phyloP scores from a whole-genome alignment of 2,113 vertebrate genomes.

The Epinephelus cyanopodus region DNA sequence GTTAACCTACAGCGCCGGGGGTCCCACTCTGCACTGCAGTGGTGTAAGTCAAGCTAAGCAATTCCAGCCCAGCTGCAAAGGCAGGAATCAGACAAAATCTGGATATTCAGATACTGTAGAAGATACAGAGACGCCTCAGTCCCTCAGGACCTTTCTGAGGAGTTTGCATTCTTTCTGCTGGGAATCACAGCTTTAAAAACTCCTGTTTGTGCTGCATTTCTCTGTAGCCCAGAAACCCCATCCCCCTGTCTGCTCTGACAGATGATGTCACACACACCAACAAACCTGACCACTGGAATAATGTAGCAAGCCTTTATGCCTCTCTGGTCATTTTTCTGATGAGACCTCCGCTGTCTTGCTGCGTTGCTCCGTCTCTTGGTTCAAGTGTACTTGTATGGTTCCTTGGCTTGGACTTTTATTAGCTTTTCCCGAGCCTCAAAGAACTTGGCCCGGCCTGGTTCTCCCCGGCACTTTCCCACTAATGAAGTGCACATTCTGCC shows the following conservation, averaged over 20 bases:
- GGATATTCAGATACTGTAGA: conserved; percentile 27
- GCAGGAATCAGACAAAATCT: conserved; percentile 40
- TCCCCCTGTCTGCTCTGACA: conserved; percentile 43
- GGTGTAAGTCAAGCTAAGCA: conserved; percentile 60
- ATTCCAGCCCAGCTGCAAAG: conserved; percentile 61
- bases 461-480: conserved; percentile 83
- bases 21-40: conserved; percentile 38
- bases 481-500: conserved; percentile 86
- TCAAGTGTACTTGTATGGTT: conserved; percentile 69
- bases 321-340: conserved; percentile 71
- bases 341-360: conserved; percentile 70
- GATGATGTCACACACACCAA: conserved; percentile 48
- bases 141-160: conserved; percentile 43
- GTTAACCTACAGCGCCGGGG: conserved; percentile 59
- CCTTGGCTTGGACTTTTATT: conserved; percentile 82
- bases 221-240: conserved; percentile 15
- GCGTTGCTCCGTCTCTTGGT: conserved; percentile 59
- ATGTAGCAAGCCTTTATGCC: conserved; percentile 43
- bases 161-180: conserved; percentile 54
- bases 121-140: conserved; percentile 13
- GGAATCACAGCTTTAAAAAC: conserved; percentile 33
- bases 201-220: conserved; percentile 16
- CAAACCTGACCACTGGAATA: conserved; percentile 58
- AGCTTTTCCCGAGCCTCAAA: conserved; percentile 82
- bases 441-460: conserved; percentile 79